Conservation (phyloP, 2,888 invertebrate species). For the Drosophila limbata region DNA sequence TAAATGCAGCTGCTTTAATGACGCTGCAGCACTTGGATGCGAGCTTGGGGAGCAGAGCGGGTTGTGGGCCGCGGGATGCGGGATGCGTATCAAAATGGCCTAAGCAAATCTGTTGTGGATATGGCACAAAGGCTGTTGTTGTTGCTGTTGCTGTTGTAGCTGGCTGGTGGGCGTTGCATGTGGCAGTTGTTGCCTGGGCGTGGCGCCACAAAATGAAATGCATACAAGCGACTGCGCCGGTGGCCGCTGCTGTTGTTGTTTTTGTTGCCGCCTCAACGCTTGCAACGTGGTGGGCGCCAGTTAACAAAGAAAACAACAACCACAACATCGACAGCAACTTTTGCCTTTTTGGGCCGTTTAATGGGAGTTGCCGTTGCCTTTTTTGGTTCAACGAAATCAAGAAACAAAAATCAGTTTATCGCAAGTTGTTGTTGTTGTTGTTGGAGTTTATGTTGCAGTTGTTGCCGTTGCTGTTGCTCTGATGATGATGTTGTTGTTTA, state of each 20-base stretch:
- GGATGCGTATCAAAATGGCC: conserved; percentile 58
- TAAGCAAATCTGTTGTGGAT: conserved; percentile 72
- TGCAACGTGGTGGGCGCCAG: conserved; percentile 74
- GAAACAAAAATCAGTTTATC: conserved; percentile 71
- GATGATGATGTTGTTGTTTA: conserved; percentile 69
- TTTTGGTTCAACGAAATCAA: conserved; percentile 78
- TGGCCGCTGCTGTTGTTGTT: conserved; percentile 49
- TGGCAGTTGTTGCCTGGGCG: conserved; percentile 63
- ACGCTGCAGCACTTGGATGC: conserved; percentile 59
- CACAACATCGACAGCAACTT: conserved; percentile 26
- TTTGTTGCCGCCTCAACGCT: conserved; percentile 25
- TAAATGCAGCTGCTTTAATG: conserved; percentile 79
- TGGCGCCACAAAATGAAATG: conserved; percentile 69
- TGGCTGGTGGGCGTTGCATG: conserved; percentile 68
- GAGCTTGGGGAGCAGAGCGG: not conserved
- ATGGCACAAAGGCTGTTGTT: conserved; percentile 55
- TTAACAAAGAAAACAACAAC: conserved; percentile 58
- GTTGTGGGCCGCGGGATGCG: not conserved
- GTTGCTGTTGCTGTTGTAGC: conserved; percentile 25
- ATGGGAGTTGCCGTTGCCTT: conserved; percentile 82
- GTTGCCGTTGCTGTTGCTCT: conserved; percentile 22
- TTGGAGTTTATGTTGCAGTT: conserved; percentile 30
- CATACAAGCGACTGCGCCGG: conserved; percentile 61
- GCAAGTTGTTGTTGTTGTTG: conserved; percentile 41
- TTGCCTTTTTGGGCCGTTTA: conserved; percentile 78